Evolutionary conservation across 2,888 invertebrate genomes (phyloP), one percentile per base, ranked within the genome.

Genomic region (Masnerella sp.): DNA sequence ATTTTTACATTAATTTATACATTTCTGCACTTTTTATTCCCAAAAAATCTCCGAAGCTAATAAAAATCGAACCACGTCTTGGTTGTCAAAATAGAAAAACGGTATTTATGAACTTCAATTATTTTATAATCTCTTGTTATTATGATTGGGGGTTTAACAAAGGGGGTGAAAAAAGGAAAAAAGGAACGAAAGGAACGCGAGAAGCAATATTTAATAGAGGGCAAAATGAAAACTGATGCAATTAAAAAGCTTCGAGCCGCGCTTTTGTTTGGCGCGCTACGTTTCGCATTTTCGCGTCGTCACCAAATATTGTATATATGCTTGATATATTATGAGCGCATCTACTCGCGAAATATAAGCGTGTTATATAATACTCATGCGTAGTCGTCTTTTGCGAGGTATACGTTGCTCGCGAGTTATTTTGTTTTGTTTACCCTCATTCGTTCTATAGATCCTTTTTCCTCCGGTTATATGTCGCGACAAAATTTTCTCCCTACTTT

Each of bases 231-330:
- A 67, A 61, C 74, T 59, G 71, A 75, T 76, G 77, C 78, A 79
- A 82, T 82, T 82, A 82, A 82, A 82, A 81, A 80, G 78, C 76
- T 79, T 76, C 65, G 75, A 76, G 76, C 75, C 62, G 58, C 45
- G 73, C 79, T 79, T 82, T 79, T 82, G 79, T 81, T 43, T 43
- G 58, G 34, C 43, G 40, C 34, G 28, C 62, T 38, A 45, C 69
- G 69, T 67, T 70, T 70, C 25, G 47, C 62, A 40, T 65, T 59
- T 28, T 58, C 47, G 15, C 67, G 45, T 45, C 56, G 28, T 64
- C 68, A 42, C 65, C 51, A 65, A 64, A 64, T 59, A 62, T 69
- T 58, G 69, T 62, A 42, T 61, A 32, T 61, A 38, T 22, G 42
- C 40, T 28, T 49, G 49, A 58, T 49, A 71, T 45, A 58, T 71